phyloP scores from a whole-genome alignment of 92 coral and sea anemone genomes.

The Meandrina meandrites region DNA sequence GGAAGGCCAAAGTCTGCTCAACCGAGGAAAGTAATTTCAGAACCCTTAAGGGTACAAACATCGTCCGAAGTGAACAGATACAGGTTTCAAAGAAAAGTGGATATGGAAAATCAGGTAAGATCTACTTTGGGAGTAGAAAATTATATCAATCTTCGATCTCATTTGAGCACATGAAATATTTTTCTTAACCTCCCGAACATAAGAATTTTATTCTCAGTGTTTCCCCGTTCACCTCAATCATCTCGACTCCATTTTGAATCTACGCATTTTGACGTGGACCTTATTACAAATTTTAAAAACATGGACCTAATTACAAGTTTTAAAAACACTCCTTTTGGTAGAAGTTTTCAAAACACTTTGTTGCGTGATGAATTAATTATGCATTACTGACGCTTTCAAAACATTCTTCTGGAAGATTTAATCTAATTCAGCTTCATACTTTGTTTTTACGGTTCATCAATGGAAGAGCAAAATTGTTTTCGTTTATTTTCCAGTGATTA shows the following conservation, averaged over 20 bases:
- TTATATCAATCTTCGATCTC: no score
- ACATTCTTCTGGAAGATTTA: background rate
- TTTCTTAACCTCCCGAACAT: background rate
- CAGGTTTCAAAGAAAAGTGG: conserved; percentile 89
- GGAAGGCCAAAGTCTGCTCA: conserved; percentile 76
- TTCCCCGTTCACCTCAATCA: background rate
- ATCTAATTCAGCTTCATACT: background rate
- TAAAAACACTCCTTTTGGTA: background rate
- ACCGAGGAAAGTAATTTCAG: conserved; percentile 53
- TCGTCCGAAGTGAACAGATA: conserved; percentile 92
- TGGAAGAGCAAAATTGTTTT: no score
- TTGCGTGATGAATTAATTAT: conserved; percentile 14
- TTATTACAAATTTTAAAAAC: background rate
- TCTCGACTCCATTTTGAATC: background rate
- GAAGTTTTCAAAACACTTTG: background rate
- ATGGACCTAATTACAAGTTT: no score
- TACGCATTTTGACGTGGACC: background rate
- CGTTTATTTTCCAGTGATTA: no score
- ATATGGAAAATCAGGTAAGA: conserved; percentile 90
- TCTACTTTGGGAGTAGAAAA: no score
- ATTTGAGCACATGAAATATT: background rate
- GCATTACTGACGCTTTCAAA: conserved; percentile 10
- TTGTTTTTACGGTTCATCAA: no score
- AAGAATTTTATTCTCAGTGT: background rate
- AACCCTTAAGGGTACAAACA: conserved; percentile 87